A percentile compares a stretch with the other conserved stretches of the same genome.
Conservation (phyloP, 2,113 vertebrate species). For the Otis tarda region DNA sequence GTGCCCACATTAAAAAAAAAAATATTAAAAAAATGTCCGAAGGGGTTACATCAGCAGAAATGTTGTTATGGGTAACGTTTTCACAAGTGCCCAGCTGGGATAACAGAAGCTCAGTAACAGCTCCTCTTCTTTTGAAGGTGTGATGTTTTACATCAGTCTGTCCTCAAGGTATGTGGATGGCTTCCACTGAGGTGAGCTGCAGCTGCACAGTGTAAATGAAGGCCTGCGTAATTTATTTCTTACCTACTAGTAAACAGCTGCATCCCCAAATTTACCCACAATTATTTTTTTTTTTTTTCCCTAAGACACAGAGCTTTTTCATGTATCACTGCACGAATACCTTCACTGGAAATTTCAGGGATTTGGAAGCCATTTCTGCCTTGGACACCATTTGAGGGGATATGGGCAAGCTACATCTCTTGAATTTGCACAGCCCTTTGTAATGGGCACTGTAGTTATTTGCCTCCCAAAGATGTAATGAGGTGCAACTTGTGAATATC, state of each 20-base stretch:
- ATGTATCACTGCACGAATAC: background rate
- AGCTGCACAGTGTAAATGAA: slow-evolving; percentile 16
- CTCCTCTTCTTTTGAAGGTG: slow-evolving; percentile 31
- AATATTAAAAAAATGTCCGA: background rate
- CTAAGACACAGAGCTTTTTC: background rate
- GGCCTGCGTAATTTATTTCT: background rate
- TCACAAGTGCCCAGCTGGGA: background rate
- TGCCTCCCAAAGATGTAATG: background rate
- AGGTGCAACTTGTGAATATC: background rate
- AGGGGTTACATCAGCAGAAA: background rate
- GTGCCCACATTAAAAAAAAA: background rate
- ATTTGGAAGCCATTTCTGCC: background rate
- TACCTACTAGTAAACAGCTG: background rate
- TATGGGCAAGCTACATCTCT: background rate
- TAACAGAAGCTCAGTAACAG: background rate
- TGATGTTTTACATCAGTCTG: slow-evolving; percentile 29
- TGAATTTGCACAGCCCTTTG: background rate
- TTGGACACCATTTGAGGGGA: background rate
- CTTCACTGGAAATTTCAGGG: background rate
- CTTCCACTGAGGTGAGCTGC: background rate
- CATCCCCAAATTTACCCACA: background rate
- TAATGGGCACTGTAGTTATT: background rate
- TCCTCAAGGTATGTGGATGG: background rate
- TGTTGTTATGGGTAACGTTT: background rate
- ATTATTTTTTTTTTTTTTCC: background rate